phyloP scores from a whole-genome alignment of 2,113 vertebrate genomes.

The Coracopsis vasa region DNA sequence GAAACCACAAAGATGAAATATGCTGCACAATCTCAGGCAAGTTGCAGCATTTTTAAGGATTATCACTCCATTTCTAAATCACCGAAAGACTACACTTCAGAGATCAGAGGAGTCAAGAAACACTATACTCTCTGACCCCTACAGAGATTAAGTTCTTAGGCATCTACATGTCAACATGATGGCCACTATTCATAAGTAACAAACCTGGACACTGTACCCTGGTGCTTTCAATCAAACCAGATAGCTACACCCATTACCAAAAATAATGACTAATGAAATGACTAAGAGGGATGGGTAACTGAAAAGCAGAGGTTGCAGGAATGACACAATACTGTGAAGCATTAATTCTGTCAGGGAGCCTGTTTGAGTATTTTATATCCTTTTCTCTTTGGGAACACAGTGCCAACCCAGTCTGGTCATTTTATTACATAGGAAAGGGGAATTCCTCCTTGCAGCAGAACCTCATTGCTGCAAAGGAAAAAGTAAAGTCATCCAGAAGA shows the following conservation, averaged over 20 bases:
- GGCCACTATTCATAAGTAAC: background rate
- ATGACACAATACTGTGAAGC: constrained; percentile 35
- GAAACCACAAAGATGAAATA: constrained; percentile 17
- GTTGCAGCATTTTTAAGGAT: constrained; percentile 29
- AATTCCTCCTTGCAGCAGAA: constrained; percentile 19
- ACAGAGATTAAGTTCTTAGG: background rate
- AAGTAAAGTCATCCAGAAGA: background rate
- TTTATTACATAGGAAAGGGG: background rate
- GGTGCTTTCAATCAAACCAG: constrained; percentile 12
- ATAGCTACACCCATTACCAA: constrained; percentile 10
- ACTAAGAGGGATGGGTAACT: constrained; percentile 55
- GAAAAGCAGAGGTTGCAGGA: constrained; percentile 20
- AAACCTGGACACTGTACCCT: background rate
- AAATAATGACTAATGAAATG: constrained; percentile 57
- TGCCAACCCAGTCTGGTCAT: background rate
- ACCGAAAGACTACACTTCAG: background rate
- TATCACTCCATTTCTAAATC: background rate
- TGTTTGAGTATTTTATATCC: background rate
- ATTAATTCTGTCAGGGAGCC: constrained; percentile 23
- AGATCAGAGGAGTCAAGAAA: background rate
- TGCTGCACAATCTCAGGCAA: constrained; percentile 7
- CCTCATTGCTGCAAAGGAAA: background rate
- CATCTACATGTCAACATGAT: background rate
- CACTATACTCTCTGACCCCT: background rate
- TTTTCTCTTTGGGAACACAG: background rate